Conservation (phyloP, 2,113 vertebrate genomes). For the Holacanthus passer region DNA sequence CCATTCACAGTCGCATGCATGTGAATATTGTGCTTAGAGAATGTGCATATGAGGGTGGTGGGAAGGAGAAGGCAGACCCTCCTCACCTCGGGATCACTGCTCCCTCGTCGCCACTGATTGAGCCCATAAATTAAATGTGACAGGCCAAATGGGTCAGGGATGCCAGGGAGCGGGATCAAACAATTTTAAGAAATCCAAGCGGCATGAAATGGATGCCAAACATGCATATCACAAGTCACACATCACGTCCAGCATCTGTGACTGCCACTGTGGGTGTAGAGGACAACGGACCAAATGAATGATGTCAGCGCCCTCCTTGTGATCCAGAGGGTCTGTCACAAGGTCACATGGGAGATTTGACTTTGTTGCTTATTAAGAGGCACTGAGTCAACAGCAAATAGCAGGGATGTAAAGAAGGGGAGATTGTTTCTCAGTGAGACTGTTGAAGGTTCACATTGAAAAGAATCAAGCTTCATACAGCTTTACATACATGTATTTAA, state of each 20-base stretch:
- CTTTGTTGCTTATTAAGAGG: not conserved
- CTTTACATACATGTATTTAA: not conserved
- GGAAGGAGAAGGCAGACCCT: slow-evolving; percentile 20
- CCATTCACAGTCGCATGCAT: slow-evolving; percentile 53
- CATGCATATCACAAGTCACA: slow-evolving; percentile 5
- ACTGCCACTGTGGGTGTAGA: not conserved
- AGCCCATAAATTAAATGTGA: slow-evolving; percentile 67
- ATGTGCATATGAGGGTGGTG: slow-evolving; percentile 9
- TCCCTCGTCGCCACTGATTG: slow-evolving; percentile 21
- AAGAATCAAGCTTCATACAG: not conserved
- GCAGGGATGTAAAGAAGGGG: not conserved
- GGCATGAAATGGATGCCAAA: not conserved
- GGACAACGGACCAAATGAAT: not conserved
- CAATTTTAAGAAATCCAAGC: not conserved
- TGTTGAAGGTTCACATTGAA: not conserved
- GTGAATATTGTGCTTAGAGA: slow-evolving; percentile 50
- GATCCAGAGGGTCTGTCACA: slow-evolving; percentile 1
- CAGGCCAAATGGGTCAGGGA: slow-evolving; percentile 42
- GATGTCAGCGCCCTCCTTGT: slow-evolving; percentile 24
- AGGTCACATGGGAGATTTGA: not conserved
- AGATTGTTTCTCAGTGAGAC: not conserved
- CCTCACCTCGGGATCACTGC: slow-evolving; percentile 38
- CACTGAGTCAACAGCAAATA: not conserved
- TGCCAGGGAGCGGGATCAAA: slow-evolving; percentile 20
- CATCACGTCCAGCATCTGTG: not conserved